phyloP scores from a whole-genome alignment of 2,113 vertebrate genomes.

The Corynorhinus townsendii region DNA sequence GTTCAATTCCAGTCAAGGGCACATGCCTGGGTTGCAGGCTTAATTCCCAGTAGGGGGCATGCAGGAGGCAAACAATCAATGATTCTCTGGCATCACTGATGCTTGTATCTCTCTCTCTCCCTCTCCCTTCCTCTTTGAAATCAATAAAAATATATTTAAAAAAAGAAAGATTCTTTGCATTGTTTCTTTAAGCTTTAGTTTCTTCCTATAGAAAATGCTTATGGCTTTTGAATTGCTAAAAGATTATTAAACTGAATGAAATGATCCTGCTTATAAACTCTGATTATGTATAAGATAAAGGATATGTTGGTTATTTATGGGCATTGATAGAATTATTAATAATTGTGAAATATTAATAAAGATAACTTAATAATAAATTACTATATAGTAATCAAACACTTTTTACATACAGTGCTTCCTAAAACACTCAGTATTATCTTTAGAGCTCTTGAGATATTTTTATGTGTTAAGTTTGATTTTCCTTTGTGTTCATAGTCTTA shows the following conservation, averaged over 20 bases:
- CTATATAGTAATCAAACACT: not conserved
- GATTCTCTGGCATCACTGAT: too few relatives aligned
- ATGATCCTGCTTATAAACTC: not conserved
- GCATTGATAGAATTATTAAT: not conserved
- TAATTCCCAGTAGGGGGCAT: too few relatives aligned
- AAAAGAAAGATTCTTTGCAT: not conserved
- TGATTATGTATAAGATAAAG: not conserved
- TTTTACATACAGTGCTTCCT: not conserved
- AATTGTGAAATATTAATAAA: constrained; percentile 1
- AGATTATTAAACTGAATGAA: not conserved
- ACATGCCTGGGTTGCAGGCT: too few relatives aligned
- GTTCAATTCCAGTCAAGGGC: too few relatives aligned
- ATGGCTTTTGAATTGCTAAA: not conserved
- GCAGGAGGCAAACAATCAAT: too few relatives aligned
- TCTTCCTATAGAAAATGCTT: constrained; percentile 19
- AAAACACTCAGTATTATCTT: not conserved
- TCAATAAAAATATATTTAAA: too few relatives aligned
- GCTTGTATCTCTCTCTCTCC: too few relatives aligned
- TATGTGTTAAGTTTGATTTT: not conserved
- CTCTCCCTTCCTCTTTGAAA: too few relatives aligned
- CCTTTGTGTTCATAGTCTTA: not conserved
- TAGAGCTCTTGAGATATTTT: not conserved
- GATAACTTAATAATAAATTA: not conserved
- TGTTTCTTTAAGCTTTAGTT: constrained; percentile 20
- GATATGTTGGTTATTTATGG: not conserved